Evolutionary conservation across 1,140 invertebrate species (phyloP).

Genomic region (Leptopilina clavipes): DNA sequence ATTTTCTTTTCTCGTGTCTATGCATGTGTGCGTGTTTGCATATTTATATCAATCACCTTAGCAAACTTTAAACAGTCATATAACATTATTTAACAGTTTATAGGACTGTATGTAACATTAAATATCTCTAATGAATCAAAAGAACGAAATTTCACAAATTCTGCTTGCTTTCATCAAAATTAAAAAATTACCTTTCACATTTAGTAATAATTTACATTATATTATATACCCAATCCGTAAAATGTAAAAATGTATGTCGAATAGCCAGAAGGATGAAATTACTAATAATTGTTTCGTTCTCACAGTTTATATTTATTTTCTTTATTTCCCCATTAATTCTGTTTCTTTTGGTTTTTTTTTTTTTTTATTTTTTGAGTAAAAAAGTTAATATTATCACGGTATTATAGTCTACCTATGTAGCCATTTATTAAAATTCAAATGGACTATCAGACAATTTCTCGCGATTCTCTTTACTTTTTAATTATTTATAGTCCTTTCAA

Average conservation of each 20-base stretch:
- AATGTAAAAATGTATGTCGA: background rate
- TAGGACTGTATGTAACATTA: slow-evolving; percentile 10
- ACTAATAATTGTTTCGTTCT: too few relatives aligned
- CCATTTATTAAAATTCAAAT: background rate
- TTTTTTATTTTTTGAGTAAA: background rate
- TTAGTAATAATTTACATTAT: too few relatives aligned
- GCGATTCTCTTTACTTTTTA: too few relatives aligned
- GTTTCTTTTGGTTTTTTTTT: background rate
- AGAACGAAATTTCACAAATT: background rate
- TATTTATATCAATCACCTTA: background rate
- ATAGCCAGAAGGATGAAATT: background rate
- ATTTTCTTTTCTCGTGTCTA: background rate
- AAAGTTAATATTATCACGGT: slow-evolving; percentile 10
- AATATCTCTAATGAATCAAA: background rate
- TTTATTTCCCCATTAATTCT: background rate
- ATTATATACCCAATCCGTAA: too few relatives aligned
- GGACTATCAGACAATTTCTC: background rate
- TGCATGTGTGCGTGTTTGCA: slow-evolving; percentile 24
- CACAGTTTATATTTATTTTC: too few relatives aligned
- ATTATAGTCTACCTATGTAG: background rate
- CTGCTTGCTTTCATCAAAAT: background rate
- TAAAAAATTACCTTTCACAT: background rate
- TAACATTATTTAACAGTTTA: background rate
- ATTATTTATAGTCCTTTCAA: slow-evolving; percentile 37
- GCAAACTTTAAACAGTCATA: background rate